Base-by-base conservation (phyloP, 2,888 invertebrate genomes). In the Dynastes tityus region DNA sequence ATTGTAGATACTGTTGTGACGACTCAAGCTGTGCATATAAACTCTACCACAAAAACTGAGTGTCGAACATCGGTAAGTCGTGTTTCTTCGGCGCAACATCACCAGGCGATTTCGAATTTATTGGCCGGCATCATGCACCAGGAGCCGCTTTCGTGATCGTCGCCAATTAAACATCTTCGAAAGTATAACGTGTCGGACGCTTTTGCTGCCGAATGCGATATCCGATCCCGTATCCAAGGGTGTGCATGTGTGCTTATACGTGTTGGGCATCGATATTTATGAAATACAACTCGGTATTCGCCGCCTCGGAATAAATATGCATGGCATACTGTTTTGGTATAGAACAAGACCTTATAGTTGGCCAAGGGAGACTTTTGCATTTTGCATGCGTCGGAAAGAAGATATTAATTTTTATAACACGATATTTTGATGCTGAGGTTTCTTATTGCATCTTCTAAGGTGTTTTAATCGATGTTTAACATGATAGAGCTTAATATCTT, bases 61-160 rank as follows among this genome's bases (percentile, higher is more conserved):
- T 65, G 65, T 65, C 40, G 65, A 65, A 65, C 65, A 65, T 65
- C 40, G 2, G 40, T 65, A 16, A 29, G 16, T 37, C 16, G 40
- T 65, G 65, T 65, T 65, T 45, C 16, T 65, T 13, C 40, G 37
- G 65, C 37, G 22, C 63, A 40, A 16, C 65, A 65, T 65, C 65
- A 45, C 45, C 45, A 45, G 29, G 40, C 27, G 40, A 68, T 70
- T 13, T 40, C 45, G 55, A 58, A 77, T 77, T 77, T 77, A 77
- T 77, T 40, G 55, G 22, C 49, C 55, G 77, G 22, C 55, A 70
- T 68, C 77, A 68, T 77, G 77, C 77, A 76, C 53, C 53, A 53
- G 53, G 76, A 76, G 55, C 53, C 51, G n/a, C 53, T 22, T 76
- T 76, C 76, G 76, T 76, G 76, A 67, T 76, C 67, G 53, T 11